phyloP scores from a whole-genome alignment of 2,113 vertebrate species.

The Zosterops borbonicus region DNA sequence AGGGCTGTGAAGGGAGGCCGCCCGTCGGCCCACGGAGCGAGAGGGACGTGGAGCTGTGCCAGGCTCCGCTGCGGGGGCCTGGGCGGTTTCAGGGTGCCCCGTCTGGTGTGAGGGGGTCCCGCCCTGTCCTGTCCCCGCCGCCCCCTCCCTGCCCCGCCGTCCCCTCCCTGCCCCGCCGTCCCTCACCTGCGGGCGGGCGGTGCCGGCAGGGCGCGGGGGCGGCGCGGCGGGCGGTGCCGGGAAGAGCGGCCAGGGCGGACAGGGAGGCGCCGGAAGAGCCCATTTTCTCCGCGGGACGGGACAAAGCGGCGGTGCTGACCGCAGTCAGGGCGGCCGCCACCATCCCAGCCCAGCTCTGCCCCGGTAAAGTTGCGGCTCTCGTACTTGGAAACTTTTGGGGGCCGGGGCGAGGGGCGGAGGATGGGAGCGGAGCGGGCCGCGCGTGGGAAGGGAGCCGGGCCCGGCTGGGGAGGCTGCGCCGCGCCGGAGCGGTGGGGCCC shows the following conservation, averaged over 20 bases:
- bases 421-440: neutral
- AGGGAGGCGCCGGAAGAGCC: neutral
- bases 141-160: neutral
- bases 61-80: neutral
- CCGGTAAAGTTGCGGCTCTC: neutral
- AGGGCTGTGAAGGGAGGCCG: neutral
- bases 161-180: neutral
- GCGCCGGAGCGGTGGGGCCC: neutral
- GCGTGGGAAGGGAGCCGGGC: neutral
- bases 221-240: conserved; percentile 32
- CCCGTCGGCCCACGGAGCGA: neutral
- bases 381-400: neutral
- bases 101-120: no score
- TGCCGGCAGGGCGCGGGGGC: neutral
- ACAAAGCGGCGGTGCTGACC: neutral
- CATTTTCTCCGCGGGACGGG: neutral
- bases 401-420: neutral
- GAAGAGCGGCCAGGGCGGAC: conserved; percentile 11
- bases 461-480: neutral
- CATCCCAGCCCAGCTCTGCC: neutral
- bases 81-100: no score
- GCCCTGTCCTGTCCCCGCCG: neutral
- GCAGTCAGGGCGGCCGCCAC: neutral
- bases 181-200: neutral
- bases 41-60: neutral